These are phyloP conservation scores for Pygoscelis adeliae DNA, from an alignment of 2,113 vertebrate genomes.

Conservation along the genomic window DNA sequence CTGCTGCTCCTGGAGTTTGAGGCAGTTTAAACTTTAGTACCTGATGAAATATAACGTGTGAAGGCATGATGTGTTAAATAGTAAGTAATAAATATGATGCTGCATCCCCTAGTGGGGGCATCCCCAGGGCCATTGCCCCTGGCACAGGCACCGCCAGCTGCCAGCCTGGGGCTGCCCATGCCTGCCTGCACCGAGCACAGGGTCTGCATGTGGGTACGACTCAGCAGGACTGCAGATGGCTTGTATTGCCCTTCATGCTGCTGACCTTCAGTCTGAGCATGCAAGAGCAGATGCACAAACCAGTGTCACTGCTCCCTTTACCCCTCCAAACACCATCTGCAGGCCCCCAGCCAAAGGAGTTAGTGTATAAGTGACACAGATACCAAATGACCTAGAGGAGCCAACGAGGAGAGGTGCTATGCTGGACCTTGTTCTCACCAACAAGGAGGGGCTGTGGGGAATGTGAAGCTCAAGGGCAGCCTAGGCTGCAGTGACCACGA, in stretches of 20 bases:
- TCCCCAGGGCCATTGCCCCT: too few species aligned
- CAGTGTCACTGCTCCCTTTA: accelerated
- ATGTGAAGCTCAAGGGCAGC: too few species aligned
- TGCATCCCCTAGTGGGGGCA: not conserved
- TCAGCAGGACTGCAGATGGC: too few species aligned
- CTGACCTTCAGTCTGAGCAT: accelerated
- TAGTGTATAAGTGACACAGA: accelerated
- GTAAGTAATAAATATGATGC: not conserved
- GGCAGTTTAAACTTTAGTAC: not conserved
- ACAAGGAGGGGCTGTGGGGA: too few species aligned
- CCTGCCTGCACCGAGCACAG: not conserved
- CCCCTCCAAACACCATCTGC: not conserved
- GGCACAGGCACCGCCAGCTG: not conserved
- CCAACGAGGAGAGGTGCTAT: too few species aligned
- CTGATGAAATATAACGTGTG: accelerated
- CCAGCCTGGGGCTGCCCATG: not conserved
- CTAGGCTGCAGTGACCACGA: too few species aligned
- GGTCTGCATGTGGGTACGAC: not conserved
- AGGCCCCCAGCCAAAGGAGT: accelerated
- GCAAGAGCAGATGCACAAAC: accelerated
- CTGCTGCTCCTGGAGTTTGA: not conserved
- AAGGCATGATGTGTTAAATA: too few species aligned
- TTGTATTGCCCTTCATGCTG: accelerated
- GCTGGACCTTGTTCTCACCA: too few species aligned
- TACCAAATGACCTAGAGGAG: not conserved